Evolutionary conservation across 1,140 invertebrate genomes (phyloP).

Genomic region (Papilio dardanus): DNA sequence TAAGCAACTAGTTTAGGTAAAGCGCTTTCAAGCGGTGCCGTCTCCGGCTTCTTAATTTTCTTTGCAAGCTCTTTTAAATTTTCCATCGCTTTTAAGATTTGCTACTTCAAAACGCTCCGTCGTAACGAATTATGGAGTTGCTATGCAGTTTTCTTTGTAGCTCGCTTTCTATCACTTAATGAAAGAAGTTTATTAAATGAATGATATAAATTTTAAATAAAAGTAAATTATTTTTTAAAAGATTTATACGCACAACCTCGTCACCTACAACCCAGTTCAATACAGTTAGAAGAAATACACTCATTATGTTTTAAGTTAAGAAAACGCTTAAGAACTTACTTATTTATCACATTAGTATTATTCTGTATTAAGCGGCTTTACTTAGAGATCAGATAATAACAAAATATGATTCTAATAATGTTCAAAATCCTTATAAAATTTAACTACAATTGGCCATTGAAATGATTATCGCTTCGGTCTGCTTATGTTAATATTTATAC

Average conservation of each 20-base stretch:
- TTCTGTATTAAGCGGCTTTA: neutral
- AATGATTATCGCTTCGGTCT: slow-evolving; percentile 29
- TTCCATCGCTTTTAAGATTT: slow-evolving; percentile 73
- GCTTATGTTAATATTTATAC: slow-evolving; percentile 17
- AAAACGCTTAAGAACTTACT: neutral
- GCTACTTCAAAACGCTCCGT: slow-evolving; percentile 56
- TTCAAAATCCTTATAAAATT: slow-evolving; percentile 28
- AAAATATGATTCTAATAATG: slow-evolving; percentile 28
- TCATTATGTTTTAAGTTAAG: neutral
- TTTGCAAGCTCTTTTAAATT: slow-evolving; percentile 76
- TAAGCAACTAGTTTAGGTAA: slow-evolving; percentile 58
- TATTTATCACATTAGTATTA: neutral
- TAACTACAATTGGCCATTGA: slow-evolving; percentile 16
- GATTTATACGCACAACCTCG: neutral
- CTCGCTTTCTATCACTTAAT: slow-evolving; percentile 12
- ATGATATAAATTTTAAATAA: neutral
- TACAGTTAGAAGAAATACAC: neutral
- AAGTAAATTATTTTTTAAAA: neutral
- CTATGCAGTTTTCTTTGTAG: slow-evolving; percentile 43
- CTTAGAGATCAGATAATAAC: neutral
- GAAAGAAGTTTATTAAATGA: slow-evolving; percentile 24
- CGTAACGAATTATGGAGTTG: slow-evolving; percentile 54
- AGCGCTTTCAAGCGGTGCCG: slow-evolving; percentile 59
- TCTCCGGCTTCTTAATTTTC: slow-evolving; percentile 70
- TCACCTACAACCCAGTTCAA: neutral